These are phyloP conservation scores for Perca flavescens DNA, from an alignment of 2,113 vertebrate species.

Conservation along the genomic window DNA sequence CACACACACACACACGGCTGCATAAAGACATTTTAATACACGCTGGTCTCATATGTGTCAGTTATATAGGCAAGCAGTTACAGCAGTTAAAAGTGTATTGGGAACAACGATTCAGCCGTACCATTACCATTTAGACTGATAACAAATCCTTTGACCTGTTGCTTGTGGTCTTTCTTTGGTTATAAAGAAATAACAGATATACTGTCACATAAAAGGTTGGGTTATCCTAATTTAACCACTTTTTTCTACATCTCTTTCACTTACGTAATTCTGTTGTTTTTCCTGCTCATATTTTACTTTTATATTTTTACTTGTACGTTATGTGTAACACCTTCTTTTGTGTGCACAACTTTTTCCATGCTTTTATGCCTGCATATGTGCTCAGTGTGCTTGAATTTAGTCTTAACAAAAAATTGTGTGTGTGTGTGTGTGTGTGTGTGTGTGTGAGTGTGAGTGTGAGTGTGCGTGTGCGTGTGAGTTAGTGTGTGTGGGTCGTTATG, in stretches of 20 bases:
- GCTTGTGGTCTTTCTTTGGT: neutral
- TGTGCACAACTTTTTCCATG: conserved; percentile 43
- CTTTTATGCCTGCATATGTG: conserved; percentile 18
- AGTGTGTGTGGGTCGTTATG: conserved; percentile 63
- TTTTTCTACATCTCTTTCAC: neutral
- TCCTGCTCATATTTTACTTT: neutral
- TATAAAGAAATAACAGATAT: neutral
- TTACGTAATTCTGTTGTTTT: conserved; percentile 37
- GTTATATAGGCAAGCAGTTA: neutral
- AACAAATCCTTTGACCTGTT: conserved; percentile 21
- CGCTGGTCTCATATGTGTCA: conserved; percentile 1
- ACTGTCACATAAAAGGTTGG: neutral
- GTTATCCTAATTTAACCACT: neutral
- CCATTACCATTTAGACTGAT: neutral
- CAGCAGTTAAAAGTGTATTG: neutral
- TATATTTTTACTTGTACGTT: conserved; percentile 9
- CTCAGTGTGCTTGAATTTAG: conserved; percentile 44
- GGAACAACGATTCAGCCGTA: neutral
- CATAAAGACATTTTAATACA: neutral
- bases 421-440: conserved; percentile 15
- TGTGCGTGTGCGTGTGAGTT: neutral
- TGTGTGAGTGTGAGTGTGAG: conserved; percentile 38
- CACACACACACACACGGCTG: neutral
- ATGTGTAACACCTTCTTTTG: conserved; percentile 35
- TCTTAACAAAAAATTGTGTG: conserved; percentile 9